Conservation (phyloP, 2,888 invertebrate genomes). For the Hirtodrosophila duncani region DNA sequence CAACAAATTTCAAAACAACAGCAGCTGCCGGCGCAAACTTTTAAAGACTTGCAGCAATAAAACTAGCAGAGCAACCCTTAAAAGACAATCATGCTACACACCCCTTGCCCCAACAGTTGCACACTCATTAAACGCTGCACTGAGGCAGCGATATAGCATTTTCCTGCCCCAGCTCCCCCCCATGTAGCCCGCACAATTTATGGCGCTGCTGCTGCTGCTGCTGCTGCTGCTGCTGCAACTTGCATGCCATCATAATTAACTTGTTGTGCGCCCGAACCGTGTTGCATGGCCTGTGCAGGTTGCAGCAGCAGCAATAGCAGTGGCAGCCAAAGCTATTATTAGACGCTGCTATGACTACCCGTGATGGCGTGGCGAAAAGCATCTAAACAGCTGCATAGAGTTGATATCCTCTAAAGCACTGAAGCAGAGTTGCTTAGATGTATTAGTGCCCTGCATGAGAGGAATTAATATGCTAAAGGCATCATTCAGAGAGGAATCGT, state of each 20-base stretch:
- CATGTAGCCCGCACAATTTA: constrained; percentile 53
- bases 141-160: too few species aligned
- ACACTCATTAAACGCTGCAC: constrained; percentile 63
- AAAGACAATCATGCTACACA: too few species aligned
- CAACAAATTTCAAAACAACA: too few species aligned
- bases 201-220: constrained; percentile 25
- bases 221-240: constrained; percentile 34
- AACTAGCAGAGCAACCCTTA: too few species aligned
- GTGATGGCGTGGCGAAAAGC: constrained; percentile 4
- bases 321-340: constrained; percentile 44
- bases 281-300: background rate
- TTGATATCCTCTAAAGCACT: too few species aligned
- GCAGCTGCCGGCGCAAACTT: too few species aligned
- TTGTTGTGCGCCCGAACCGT: constrained; percentile 53
- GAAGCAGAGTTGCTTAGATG: too few species aligned
- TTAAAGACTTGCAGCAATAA: too few species aligned
- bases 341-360: constrained; percentile 24
- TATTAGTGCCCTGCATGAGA: too few species aligned
- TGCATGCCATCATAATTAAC: constrained; percentile 68
- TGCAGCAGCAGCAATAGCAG: constrained; percentile 16
- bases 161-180: constrained; percentile 21
- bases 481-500: too few species aligned
- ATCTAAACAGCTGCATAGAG: too few species aligned
- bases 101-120: constrained; percentile 42
- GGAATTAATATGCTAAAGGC: too few species aligned